phyloP scores from a whole-genome alignment of 2,888 invertebrate species.

The Tricholauxania praeusta region DNA sequence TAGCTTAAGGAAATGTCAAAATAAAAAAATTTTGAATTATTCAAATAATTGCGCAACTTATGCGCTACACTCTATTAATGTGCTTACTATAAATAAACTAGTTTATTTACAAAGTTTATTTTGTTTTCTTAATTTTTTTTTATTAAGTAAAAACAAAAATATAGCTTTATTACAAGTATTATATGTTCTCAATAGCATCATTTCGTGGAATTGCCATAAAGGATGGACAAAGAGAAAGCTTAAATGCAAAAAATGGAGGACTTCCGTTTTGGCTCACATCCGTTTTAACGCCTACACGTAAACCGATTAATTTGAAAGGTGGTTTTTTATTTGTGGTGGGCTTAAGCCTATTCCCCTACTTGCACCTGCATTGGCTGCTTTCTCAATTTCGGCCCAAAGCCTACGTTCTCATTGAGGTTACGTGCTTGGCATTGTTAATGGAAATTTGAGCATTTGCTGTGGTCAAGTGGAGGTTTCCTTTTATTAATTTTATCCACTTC shows the following conservation, averaged over 20 bases:
- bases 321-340: neutral
- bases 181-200: neutral
- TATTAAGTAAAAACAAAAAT: neutral
- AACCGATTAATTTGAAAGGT: slow-evolving; percentile 5
- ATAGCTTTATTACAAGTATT: neutral
- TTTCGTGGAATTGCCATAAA: neutral
- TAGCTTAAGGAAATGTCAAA: too few species aligned
- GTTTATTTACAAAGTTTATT: too few species aligned
- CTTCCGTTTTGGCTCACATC: neutral
- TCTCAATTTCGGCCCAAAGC: too few species aligned
- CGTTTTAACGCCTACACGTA: slow-evolving; percentile 10
- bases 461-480: neutral
- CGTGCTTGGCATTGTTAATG: slow-evolving; percentile 21
- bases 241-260: neutral
- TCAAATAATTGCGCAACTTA: too few species aligned
- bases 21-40: too few species aligned
- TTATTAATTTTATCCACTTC: too few species aligned
- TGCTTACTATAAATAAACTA: neutral
- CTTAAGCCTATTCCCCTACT: neutral
- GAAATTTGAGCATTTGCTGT: neutral
- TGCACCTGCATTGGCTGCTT: too few species aligned
- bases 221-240: neutral
- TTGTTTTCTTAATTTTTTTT: neutral
- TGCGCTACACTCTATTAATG: too few species aligned
- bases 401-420: neutral